A percentile compares a stretch with the other conserved stretches of the same genome.
Evolutionary conservation across 2,113 vertebrate genomes (phyloP).

Genomic region (Perca fluviatilis): DNA sequence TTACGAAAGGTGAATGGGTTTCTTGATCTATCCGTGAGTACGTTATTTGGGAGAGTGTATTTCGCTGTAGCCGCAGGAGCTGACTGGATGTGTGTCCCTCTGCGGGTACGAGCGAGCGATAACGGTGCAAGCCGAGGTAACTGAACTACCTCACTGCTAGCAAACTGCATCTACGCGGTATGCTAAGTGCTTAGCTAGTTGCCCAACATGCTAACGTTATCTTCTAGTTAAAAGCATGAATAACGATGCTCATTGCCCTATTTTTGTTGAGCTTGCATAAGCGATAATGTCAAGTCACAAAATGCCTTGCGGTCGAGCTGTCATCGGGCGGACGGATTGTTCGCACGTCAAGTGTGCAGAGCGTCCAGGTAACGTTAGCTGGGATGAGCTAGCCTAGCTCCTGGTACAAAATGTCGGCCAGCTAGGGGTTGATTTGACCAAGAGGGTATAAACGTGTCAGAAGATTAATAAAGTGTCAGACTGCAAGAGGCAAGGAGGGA

Average conservation of each 20-base stretch:
- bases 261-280: neutral
- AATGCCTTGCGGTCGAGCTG: slow-evolving; percentile 55
- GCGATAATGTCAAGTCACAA: slow-evolving; percentile 2
- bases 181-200: slow-evolving; percentile 64
- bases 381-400: slow-evolving; percentile 72
- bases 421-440: slow-evolving; percentile 72
- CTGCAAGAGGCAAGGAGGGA: neutral
- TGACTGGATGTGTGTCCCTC: slow-evolving; percentile 57
- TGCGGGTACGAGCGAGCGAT: slow-evolving; percentile 64
- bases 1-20: slow-evolving; percentile 76
- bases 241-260: neutral
- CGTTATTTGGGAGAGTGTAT: slow-evolving; percentile 10
- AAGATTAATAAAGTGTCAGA: slow-evolving; percentile 35
- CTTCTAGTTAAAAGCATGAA: neutral
- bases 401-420: slow-evolving; percentile 95
- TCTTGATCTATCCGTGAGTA: slow-evolving; percentile 50
- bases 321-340: slow-evolving; percentile 54
- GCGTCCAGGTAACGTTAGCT: slow-evolving; percentile 73
- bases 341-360: slow-evolving; percentile 44
- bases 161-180: slow-evolving; percentile 55
- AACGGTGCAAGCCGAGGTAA: slow-evolving; percentile 74
- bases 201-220: slow-evolving; percentile 38
- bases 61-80: slow-evolving; percentile 47
- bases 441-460: slow-evolving; percentile 48
- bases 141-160: slow-evolving; percentile 63